A percentile compares a stretch with the other conserved stretches of the same genome.
Conservation (phyloP, 2,888 invertebrate genomes). For the Augochlorella aurata region DNA sequence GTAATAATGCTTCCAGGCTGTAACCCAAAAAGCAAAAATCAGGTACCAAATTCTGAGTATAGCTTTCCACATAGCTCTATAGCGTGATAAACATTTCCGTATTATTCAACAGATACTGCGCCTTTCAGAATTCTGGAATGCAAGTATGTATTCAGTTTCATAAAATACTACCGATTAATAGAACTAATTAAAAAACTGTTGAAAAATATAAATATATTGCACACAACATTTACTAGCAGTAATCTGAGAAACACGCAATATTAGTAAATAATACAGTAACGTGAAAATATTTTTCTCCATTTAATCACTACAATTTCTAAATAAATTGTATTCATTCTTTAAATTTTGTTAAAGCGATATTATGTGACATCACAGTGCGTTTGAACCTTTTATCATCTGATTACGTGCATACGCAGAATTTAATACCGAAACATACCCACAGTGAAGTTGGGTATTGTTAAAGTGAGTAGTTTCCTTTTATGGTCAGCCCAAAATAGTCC, state of each 20-base stretch:
- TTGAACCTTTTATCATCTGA: constrained; percentile 18
- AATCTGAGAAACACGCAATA: constrained; percentile 11
- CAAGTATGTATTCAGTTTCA: neutral
- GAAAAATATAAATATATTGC: constrained; percentile 8
- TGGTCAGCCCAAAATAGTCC: neutral
- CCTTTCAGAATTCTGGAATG: neutral
- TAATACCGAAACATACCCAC: neutral
- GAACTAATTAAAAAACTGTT: constrained; percentile 4
- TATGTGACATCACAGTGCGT: constrained; percentile 1
- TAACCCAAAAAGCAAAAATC: constrained; percentile 59
- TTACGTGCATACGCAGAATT: neutral
- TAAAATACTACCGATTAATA: neutral
- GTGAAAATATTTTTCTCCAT: neutral
- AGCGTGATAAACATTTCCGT: constrained; percentile 8
- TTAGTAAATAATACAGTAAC: constrained; percentile 31
- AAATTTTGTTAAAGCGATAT: neutral
- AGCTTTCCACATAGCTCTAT: constrained; percentile 9
- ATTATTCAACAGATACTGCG: constrained; percentile 25
- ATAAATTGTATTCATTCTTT: neutral
- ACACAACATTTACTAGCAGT: neutral
- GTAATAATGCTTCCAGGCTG: constrained; percentile 49
- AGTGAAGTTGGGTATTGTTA: neutral
- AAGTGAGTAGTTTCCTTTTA: neutral
- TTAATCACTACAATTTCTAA: neutral
- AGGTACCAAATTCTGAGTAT: constrained; percentile 61